Base-by-base conservation (phyloP, 2,888 invertebrate species). In the Eilema griseolum region DNA sequence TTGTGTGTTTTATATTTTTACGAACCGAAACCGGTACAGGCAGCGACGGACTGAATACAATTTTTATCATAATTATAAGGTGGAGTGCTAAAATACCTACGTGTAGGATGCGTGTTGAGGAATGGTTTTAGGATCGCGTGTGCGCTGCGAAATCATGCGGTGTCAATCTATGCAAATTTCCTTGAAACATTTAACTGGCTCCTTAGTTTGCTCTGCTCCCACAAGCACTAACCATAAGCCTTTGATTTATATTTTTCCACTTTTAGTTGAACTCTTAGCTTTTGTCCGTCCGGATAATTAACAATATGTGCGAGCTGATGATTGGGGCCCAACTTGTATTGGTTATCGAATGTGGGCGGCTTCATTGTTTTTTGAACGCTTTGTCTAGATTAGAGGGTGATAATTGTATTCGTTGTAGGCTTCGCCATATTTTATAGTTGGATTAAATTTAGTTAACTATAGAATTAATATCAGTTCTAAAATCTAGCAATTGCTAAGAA, bases 131-230 rank as follows among this genome's bases (percentile, higher is more conserved):
- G 80, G 85, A 87, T 89, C 85, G 87, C 88, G 93, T 90, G 88
- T 88, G 87, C 86, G 81, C 83, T 80, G 83, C 87, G 84, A 85
- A 91, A 93, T 93, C 93, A 88, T 88, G 84, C 90, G 88, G 90
- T 90, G 90, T 92, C 93, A 92, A 94, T 95, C 94, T 95, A 95
- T 95, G 95, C 94, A 94, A 94, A 95, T 95, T 93, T 94, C 93
- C 89, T 88, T 88, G 94, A 95, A 95, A 90, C 91, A 90, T 93
- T 94, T 92, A 92, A 92, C 92, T 88, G 89, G 90, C 90, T 89
- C 87, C 89, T 90, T 88, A 88, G 88, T 87, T 88, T 88, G 88
- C 87, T 86, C 84, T 88, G 89, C 88, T 90, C 89, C 89, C 86
- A 89, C 88, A 86, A 86, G 83, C 83, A 83, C 86, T 85, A 86